phyloP scores from a whole-genome alignment of 2,797 vertebrate species.

The Gila robusta region DNA sequence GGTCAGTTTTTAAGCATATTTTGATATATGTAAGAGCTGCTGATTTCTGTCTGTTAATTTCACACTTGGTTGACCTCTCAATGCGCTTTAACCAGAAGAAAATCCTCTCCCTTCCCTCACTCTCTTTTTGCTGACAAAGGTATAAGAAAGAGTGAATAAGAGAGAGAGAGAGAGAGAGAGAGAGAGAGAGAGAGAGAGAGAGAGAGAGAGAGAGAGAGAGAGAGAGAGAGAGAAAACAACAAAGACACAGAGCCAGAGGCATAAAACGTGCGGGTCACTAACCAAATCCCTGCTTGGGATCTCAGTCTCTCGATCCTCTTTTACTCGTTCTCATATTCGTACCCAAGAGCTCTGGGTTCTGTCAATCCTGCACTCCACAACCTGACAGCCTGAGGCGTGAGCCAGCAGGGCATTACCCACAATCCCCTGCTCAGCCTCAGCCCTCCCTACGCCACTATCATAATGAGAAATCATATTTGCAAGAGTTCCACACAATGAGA shows the following conservation, averaged over 20 bases:
- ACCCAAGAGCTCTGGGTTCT: conserved; percentile 38
- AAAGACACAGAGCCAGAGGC: conserved; percentile 24
- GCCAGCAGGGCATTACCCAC: conserved; percentile 16
- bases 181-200: not conserved
- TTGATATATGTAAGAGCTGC: conserved; percentile 54
- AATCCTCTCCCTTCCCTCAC: conserved; percentile 39
- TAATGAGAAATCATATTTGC: conserved; percentile 10
- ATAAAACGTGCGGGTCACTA: not conserved
- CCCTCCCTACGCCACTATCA: not conserved
- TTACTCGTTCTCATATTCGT: not conserved
- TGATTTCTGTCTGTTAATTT: conserved; percentile 69
- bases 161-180: not conserved
- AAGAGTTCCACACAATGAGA: not conserved
- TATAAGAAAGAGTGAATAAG: not conserved
- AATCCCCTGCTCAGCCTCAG: conserved; percentile 11
- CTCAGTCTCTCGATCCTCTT: conserved; percentile 7
- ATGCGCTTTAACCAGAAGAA: conserved; percentile 56
- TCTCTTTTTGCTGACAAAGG: conserved; percentile 78
- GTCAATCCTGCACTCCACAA: conserved; percentile 17
- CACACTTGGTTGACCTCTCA: conserved; percentile 64
- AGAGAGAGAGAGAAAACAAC: not conserved
- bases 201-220: not conserved
- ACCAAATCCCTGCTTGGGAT: conserved; percentile 23
- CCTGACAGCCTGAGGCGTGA: conserved; percentile 20
- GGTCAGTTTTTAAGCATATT: conserved; percentile 55